These are phyloP conservation scores for Leucoraja erinaceus DNA, from an alignment of 2,113 vertebrate species.

Conservation along the genomic window DNA sequence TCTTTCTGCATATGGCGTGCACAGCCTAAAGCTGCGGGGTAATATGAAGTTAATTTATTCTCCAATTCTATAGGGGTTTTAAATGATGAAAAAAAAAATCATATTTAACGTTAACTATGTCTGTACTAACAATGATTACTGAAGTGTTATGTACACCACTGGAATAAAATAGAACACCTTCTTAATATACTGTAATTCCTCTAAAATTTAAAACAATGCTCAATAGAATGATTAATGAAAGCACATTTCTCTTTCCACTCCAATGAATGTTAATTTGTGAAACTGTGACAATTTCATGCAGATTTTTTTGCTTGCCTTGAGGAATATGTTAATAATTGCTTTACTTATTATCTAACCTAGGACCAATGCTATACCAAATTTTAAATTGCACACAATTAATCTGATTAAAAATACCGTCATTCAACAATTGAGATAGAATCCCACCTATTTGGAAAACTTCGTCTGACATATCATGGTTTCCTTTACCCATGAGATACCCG, in stretches of 20 bases:
- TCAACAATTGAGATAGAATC: neutral
- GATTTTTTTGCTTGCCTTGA: neutral
- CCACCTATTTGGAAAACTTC: neutral
- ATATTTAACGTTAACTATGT: neutral
- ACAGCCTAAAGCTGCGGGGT: too few species aligned
- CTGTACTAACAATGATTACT: neutral
- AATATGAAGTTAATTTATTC: neutral
- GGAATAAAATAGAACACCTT: neutral
- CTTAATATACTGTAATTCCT: neutral
- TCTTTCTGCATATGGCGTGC: too few species aligned
- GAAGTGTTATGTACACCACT: neutral
- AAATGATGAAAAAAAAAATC: neutral
- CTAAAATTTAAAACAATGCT: neutral
- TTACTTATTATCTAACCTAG: neutral
- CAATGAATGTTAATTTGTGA: slow-evolving; percentile 12
- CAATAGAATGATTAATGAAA: neutral
- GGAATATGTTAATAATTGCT: neutral
- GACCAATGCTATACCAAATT: neutral
- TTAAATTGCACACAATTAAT: neutral
- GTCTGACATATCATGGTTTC: slow-evolving; percentile 4
- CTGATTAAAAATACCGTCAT: neutral
- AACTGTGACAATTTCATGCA: neutral
- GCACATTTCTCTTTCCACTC: neutral
- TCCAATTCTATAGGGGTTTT: neutral
- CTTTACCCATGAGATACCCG: neutral